Base-by-base conservation (phyloP, 2,797 vertebrate species). In the Paedocypris micromegethes region DNA sequence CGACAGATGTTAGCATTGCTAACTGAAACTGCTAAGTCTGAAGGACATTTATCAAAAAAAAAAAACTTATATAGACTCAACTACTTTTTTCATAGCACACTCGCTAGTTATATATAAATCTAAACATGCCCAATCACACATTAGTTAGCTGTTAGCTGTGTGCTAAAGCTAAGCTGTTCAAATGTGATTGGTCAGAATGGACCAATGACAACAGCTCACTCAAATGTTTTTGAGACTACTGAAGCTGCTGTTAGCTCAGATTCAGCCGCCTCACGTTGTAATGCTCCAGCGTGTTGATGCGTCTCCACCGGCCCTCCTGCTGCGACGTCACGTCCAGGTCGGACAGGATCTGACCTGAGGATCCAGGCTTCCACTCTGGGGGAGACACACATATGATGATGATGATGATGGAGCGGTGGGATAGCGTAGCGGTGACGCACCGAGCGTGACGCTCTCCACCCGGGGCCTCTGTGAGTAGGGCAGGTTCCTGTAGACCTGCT, bases 271-370 rank as follows among this genome's bases (percentile, higher is more conserved):
- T 96, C 86, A 99, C 96, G 0, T 99, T 99, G 80, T 98, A 99
- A 82, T 99, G 96, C 68, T 94, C 97, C 72, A 99, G 86, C 0
- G 96, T 99, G 86, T 99, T 99, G 86, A 96, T 86, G 44, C 90
- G 92, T 69, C 82, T 94, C 94, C 93, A 98, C 70, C 93, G 89
- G 84, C 96, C 94, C 42, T 99, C 96, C 75, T 91, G 94, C 84
- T 96, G 94, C 6, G 96, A 97, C 3, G 96, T 98, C 86, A 99
- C 84, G 83, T 99, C 96, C 83, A 99, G 87, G 83, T 99, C 96
- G 0, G 95, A 98, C 75, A 99, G 83, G 80, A 94, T 97, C 85
- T 99, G 96, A 68, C 95, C 96, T 0, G 95, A 98, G 75, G 95
- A 97, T 56, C 95, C 96, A 0, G 95, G 95, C 53, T 95, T 94